Base-by-base conservation (phyloP, 2,113 vertebrate species). In the Lasiurus cinereus region DNA sequence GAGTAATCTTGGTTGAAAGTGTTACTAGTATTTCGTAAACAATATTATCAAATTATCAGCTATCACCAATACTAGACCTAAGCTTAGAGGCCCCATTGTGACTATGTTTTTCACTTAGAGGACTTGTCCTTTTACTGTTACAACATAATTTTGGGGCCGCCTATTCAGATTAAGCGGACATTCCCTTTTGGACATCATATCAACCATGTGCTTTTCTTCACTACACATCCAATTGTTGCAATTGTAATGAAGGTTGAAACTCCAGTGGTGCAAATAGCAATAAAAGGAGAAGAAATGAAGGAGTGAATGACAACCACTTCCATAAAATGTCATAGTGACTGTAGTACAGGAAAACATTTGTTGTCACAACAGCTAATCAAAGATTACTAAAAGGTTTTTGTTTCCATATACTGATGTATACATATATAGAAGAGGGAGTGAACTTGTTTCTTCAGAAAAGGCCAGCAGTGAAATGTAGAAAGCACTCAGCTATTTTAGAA, bases 61-160 rank as follows among this genome's bases (percentile, higher is more conserved):
- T 46, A 5, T 62, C n/a, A 33, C 19, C 52, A 21, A 46, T 50
- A 29, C 74, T 31, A 39, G 27, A 79, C 13, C 48, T 88, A 33
- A 64, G 27, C 29, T 31, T 36, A 52, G 64, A 91, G 66, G 19
- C 33, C 39, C 19, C 46, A 10, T 16, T 52, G 19, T 36, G 29
- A 76, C 72, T 48, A 15, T 50, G 43, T 43, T 83, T 77, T 64
- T 31, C n/a, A 62, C 3, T 94, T 43, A 43, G 36, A 80, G 54
- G 29, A 84, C 72, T 95, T 70, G 24, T 72, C 90, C 21, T 95
- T 78, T 94, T 93, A 54, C 29, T 46, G 43, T 43, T 88, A 78
- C 14, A 46, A n/a, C 33, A 1, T 77, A 69, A 24, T 88, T 94
- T 87, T 83, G 13, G 12, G 50, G 66, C 87, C 22, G 39, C 29